phyloP scores from a whole-genome alignment of 2,888 invertebrate species.

The Hirudinaria manillensis region DNA sequence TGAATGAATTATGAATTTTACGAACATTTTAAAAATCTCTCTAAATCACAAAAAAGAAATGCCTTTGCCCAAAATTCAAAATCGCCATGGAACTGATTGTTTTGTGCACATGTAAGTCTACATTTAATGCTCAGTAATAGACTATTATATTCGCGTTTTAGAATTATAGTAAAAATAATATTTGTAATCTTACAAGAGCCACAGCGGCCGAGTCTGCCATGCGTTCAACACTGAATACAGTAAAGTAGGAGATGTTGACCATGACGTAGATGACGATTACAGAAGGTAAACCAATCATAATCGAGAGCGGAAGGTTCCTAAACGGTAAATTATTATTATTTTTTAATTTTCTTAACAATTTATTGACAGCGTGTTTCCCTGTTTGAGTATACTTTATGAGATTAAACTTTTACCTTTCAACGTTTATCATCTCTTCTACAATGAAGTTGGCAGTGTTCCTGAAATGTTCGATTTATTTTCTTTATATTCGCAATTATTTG shows the following conservation, averaged over 20 bases:
- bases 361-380: constrained; percentile 62
- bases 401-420: constrained; percentile 60
- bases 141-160: not conserved
- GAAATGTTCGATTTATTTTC: not conserved
- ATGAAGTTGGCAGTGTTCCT: constrained; percentile 56
- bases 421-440: constrained; percentile 39
- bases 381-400: constrained; percentile 87
- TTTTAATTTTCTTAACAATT: not conserved
- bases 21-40: not conserved
- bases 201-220: constrained; percentile 71
- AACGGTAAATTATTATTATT: not conserved
- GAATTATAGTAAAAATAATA: not conserved
- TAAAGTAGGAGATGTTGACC: constrained; percentile 81
- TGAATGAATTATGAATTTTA: constrained; percentile 21
- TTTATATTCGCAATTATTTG: not conserved
- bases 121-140: not conserved
- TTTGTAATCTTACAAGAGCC: constrained; percentile 63
- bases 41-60: not conserved
- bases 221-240: constrained; percentile 68
- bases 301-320: constrained; percentile 76
- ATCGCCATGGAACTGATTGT: not conserved
- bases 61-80: not conserved
- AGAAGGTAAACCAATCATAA: constrained; percentile 72
- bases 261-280: constrained; percentile 73
- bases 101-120: not conserved